A percentile compares a stretch with the other conserved stretches of the same genome.
Evolutionary conservation across 2,797 vertebrate species (phyloP).

Genomic region (Podargus strigoides): DNA sequence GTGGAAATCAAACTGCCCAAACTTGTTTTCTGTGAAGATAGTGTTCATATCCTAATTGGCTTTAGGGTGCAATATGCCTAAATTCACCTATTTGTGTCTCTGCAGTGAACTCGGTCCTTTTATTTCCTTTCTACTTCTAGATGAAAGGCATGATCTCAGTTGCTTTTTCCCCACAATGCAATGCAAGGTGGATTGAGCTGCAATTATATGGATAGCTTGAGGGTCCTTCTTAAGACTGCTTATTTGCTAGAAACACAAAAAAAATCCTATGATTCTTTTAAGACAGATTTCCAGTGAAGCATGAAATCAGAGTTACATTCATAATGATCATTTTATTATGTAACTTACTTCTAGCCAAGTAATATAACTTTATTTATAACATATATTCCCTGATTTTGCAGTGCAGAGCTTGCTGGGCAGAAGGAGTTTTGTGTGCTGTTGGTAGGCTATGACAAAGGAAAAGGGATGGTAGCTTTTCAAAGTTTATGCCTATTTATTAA

Average conservation of each 20-base stretch:
- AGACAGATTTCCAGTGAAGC: neutral
- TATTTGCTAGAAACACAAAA: neutral
- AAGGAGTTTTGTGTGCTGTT: neutral
- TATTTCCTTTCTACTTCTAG: neutral
- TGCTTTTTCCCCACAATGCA: neutral
- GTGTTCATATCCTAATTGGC: neutral
- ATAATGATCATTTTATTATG: neutral
- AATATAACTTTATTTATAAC: neutral
- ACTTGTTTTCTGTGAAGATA: neutral
- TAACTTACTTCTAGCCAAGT: neutral
- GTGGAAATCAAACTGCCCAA: neutral
- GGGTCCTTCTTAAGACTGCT: neutral
- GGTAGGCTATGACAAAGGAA: neutral
- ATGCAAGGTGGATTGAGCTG: neutral
- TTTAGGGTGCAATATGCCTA: neutral
- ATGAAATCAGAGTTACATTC: neutral
- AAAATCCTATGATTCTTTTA: neutral
- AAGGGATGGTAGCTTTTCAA: neutral
- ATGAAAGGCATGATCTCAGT: neutral
- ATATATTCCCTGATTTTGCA: neutral
- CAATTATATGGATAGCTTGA: neutral
- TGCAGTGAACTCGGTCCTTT: accelerated
- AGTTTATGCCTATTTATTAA: neutral
- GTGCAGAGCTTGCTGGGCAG: no score
- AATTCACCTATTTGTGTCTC: neutral